Base-by-base conservation (phyloP, 2,888 invertebrate species). In the Tortrix viridana region DNA sequence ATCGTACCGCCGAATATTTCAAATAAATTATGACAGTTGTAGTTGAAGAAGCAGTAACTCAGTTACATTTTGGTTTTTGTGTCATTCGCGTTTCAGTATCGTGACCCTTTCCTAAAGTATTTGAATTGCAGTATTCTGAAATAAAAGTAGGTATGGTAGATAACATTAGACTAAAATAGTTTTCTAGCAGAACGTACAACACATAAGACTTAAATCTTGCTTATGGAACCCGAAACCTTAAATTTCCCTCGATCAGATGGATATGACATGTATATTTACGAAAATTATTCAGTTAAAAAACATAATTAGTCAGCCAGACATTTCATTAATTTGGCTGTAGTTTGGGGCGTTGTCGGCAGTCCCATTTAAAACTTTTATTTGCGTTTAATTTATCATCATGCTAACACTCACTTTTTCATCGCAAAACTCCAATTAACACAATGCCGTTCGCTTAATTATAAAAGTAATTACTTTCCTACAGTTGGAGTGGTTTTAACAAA, bases 371-470 rank as follows among this genome's bases (percentile, higher is more conserved):
- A 58, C 68, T 71, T 74, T 70, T 86, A 81, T 86, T 85, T 86
- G 77, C 78, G 79, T 81, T 84, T 67, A 74, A 79, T 80, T 77
- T 78, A 82, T 85, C 84, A 84, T 77, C 84, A 83, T 80, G 80
- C 82, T 81, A 84, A 75, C 81, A 79, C 79, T 74, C 76, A 81
- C 77, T 85, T 80, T 80, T 77, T 84, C 79, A 82, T 75, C 76
- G 73, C 69, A 67, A 71, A 74, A 74, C 72, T 76, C 74, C 82
- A 84, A 85, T 86, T 85, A 86, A 77, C 71, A 65, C 75, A 78
- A 73, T 74, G 81, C 78, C 83, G 80, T 79, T 76, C 75, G 76
- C 76, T 84, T 84, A 80, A 85, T 85, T 83, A 77, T 75, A 84
- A 82, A 81, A 79, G 75, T 79, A 81, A 85, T 84, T 83, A 80